Evolutionary conservation across 1,140 invertebrate species (phyloP).

Genomic region (Saccostrea glomerata): DNA sequence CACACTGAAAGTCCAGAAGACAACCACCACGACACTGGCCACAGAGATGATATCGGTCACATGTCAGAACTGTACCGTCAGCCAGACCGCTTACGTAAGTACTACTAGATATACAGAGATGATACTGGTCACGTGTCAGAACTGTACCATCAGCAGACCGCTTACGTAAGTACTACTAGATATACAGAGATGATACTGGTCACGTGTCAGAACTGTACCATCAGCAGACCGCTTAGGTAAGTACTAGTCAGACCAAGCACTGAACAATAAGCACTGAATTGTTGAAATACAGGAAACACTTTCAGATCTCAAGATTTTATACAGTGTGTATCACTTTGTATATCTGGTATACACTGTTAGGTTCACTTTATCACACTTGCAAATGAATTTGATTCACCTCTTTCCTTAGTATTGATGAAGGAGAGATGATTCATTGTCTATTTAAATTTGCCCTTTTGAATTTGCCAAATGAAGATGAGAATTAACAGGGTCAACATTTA

Average conservation of each 20-base stretch:
- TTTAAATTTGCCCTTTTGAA: neutral
- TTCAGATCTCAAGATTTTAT: too few relatives aligned
- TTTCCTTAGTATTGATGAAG: neutral
- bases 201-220: slow-evolving; percentile 46
- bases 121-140: slow-evolving; percentile 42
- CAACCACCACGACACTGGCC: neutral
- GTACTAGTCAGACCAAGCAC: neutral
- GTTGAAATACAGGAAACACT: too few relatives aligned
- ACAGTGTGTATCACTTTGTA: too few relatives aligned
- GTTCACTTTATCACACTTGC: neutral
- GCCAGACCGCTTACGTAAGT: slow-evolving; percentile 36
- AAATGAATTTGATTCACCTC: neutral
- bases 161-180: slow-evolving; percentile 18
- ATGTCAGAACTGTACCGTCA: slow-evolving; percentile 44
- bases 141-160: slow-evolving; percentile 39
- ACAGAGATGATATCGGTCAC: slow-evolving; percentile 35
- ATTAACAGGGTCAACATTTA: too few relatives aligned
- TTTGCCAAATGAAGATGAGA: too few relatives aligned
- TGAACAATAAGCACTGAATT: too few relatives aligned
- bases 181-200: slow-evolving; percentile 15
- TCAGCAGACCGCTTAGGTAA: slow-evolving; percentile 33
- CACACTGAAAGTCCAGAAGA: slow-evolving; percentile 38
- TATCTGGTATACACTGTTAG: neutral
- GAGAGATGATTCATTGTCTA: neutral
- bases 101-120: neutral